A percentile compares a stretch with the other conserved stretches of the same genome.
Conservation (phyloP, 2,888 invertebrate species). For the Drosophila neonasuta region DNA sequence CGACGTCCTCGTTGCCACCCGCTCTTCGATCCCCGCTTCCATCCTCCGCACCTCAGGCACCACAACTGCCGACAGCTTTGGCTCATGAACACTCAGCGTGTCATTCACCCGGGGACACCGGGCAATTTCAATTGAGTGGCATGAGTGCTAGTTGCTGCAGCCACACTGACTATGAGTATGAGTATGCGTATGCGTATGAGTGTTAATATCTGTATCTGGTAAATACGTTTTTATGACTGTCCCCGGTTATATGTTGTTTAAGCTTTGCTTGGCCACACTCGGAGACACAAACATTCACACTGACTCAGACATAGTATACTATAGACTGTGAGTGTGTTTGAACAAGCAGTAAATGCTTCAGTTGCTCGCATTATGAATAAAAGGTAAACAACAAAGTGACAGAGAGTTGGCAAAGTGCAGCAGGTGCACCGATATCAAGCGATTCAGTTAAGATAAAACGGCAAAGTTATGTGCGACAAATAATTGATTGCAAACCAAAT, state of each 20-base stretch:
- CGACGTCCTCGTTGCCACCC: constrained; percentile 28
- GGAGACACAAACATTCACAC: constrained; percentile 10
- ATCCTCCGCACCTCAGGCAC: not conserved
- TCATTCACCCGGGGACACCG: constrained; percentile 51
- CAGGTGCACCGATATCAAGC: constrained; percentile 35
- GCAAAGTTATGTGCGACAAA: constrained; percentile 16
- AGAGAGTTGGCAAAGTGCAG: not conserved
- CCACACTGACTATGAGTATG: constrained; percentile 1
- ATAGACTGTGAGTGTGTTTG: constrained; percentile 39
- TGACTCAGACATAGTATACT: constrained; percentile 3
- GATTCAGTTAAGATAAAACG: constrained; percentile 19
- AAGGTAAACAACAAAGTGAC: constrained; percentile 34
- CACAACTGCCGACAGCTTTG: not conserved
- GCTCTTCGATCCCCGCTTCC: not conserved
- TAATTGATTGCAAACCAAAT: constrained; percentile 3
- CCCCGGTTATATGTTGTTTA: constrained; percentile 35
- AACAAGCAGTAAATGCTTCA: constrained; percentile 55
- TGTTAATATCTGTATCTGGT: constrained; percentile 51
- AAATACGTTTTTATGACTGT: constrained; percentile 64
- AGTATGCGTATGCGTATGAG: constrained; percentile 1
- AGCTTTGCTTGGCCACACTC: constrained; percentile 56
- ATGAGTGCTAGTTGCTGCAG: constrained; percentile 12
- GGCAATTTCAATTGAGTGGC: constrained; percentile 53
- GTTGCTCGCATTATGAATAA: constrained; percentile 38
- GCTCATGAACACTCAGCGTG: constrained; percentile 44